Evolutionary conservation across 2,797 vertebrate species (phyloP).

Genomic region (Etheostoma perlongum): DNA sequence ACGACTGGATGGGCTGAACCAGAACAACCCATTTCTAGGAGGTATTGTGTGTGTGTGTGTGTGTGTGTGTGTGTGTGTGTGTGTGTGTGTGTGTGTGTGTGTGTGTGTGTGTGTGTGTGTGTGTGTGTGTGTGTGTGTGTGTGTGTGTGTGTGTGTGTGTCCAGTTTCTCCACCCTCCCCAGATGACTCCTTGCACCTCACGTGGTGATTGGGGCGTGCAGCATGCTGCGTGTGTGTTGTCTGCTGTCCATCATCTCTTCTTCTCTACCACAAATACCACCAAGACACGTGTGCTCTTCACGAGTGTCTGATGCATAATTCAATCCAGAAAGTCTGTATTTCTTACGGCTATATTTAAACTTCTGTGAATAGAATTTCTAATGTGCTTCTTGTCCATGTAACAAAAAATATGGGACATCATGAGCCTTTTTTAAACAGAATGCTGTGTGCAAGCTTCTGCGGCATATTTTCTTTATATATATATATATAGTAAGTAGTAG

Average conservation of each 20-base stretch:
- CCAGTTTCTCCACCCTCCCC: background rate
- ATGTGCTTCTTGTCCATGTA: too few relatives aligned
- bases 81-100: background rate
- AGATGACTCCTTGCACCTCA: background rate
- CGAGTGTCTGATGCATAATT: constrained; percentile 12
- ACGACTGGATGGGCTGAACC: background rate
- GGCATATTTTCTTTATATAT: too few relatives aligned
- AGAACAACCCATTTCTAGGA: constrained; percentile 13
- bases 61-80: too few relatives aligned
- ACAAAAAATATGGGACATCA: too few relatives aligned
- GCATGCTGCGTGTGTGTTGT: background rate
- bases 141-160: background rate
- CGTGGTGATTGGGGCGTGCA: too few relatives aligned
- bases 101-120: background rate
- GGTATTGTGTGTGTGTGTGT: background rate
- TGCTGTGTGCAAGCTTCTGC: too few relatives aligned
- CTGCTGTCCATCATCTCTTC: background rate
- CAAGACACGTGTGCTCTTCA: background rate
- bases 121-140: too few relatives aligned
- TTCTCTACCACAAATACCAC: background rate
- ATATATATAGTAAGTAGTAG: too few relatives aligned
- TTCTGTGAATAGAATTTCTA: too few relatives aligned
- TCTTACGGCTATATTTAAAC: constrained; percentile 2
- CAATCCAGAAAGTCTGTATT: background rate
- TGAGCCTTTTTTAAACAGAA: too few relatives aligned